Evolutionary conservation across 2,888 invertebrate species (phyloP), one percentile per base, ranked within the genome.

Genomic region (Tachina grossa): DNA sequence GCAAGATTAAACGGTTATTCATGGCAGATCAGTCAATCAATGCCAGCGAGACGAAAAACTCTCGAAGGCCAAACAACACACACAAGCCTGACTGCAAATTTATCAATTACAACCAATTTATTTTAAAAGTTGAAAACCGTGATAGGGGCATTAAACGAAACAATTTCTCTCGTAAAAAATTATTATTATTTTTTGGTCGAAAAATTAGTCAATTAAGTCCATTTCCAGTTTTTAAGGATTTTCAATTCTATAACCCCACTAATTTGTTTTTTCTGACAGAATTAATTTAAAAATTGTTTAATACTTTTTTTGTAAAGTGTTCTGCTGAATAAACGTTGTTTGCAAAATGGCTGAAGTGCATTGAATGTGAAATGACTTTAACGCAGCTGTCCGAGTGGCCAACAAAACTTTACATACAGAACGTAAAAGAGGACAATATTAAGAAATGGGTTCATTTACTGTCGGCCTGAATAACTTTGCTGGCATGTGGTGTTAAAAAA

Each of bases 361-460:
- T 61, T 85, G 83, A 83, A 83, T 85, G 85, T 83, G 85, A 85
- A 85, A 85, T 85, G 85, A 85, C 83, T 83, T 85, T 76, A 83
- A 80, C 74, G 74, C 72, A 68, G 72, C 59, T 77, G 59, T 55
- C 31, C 59, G 72, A 66, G 68, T 61, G 45, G 51, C 45, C 68
- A 81, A 59, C 72, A 84, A 63, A 69, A 72, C 65, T 53, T 41
- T 51, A 65, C 41, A 31, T 41, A 61, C 11, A 68, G 43, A 13
- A 74, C 22, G 16, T 55, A 59, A 31, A 4, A 61, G 49, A 19
- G 11, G 13, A 22, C 11, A 47, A 47, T 43, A 51, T 14, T 49
- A 47, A 61, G 53, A 55, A 69, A 63, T 51, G 65, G 66, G 51
- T 80, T 49, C 83, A 85, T 85, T 76, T 83, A 79, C 76, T 76